Percentiles rank a stretch among this genome's conserved stretches.
Evolutionary conservation across 2,113 vertebrate genomes (phyloP).

Genomic region (Rhea pennata): DNA sequence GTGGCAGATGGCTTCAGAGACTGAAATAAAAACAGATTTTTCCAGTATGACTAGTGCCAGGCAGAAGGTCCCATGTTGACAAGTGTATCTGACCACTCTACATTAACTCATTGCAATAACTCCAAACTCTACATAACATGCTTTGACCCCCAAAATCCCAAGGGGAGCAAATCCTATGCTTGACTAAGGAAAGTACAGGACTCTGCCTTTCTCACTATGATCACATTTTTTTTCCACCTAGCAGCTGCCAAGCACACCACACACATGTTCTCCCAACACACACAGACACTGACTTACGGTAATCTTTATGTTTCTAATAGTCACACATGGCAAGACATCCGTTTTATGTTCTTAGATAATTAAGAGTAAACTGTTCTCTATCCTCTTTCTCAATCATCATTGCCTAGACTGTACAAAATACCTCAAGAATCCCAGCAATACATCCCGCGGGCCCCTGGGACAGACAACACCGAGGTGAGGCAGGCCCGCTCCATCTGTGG

Average conservation of each 20-base stretch:
- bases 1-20: neutral
- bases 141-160: neutral
- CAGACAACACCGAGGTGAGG: neutral
- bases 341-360: neutral
- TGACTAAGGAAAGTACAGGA: neutral
- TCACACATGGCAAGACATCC: neutral
- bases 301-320: neutral
- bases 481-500: neutral
- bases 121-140: neutral
- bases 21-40: neutral
- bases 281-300: neutral
- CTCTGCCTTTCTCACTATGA: neutral
- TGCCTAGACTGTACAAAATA: neutral
- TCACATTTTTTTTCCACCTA: neutral
- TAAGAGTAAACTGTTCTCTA: neutral
- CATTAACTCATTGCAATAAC: neutral
- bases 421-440: neutral
- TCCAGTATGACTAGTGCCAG: neutral
- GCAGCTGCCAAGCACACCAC: neutral
- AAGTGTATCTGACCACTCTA: neutral
- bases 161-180: neutral
- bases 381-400: neutral
- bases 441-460: neutral
- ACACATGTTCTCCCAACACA: neutral
- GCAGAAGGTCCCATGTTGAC: neutral